phyloP scores from a whole-genome alignment of 2,113 vertebrate species.

The Mohoua ochrocephala region DNA sequence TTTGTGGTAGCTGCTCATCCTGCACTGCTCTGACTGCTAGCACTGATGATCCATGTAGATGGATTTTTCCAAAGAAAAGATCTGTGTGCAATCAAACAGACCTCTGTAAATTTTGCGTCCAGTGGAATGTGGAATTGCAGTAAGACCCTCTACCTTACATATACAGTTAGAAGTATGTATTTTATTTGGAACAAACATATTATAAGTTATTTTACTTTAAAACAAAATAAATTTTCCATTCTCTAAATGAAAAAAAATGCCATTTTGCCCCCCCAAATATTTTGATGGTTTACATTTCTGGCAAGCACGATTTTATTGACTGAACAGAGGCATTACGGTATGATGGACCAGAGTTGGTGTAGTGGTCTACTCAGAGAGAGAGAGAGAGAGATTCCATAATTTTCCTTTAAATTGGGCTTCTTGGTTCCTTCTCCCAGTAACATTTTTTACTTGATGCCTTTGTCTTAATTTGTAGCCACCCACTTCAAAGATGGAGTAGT shows the following conservation, averaged over 20 bases:
- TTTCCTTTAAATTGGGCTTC: not conserved
- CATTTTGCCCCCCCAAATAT: not conserved
- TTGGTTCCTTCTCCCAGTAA: not conserved
- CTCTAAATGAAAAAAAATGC: not conserved
- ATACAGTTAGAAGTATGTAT: not conserved
- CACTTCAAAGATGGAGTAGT: not conserved
- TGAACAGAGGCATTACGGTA: not conserved
- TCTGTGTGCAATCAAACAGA: not conserved
- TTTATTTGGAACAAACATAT: not conserved
- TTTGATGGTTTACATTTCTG: not conserved
- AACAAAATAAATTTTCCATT: not conserved
- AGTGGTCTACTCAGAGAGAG: not conserved
- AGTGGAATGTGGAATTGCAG: not conserved
- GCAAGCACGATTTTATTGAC: not conserved
- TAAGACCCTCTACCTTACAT: not conserved
- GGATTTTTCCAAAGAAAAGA: not conserved
- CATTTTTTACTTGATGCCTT: not conserved
- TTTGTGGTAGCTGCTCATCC: not conserved
- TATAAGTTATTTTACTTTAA: not conserved
- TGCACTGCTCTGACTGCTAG: not conserved
- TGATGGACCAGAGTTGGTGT: not conserved
- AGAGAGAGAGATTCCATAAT: not conserved
- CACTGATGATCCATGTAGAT: not conserved
- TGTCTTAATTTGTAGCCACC: not conserved
- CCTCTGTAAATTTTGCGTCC: not conserved